Evolutionary conservation across 37 sponge, comb jelly and placozoan genomes (phyloP), one percentile per base, ranked within the genome.

Genomic region (Geodia barretti): DNA sequence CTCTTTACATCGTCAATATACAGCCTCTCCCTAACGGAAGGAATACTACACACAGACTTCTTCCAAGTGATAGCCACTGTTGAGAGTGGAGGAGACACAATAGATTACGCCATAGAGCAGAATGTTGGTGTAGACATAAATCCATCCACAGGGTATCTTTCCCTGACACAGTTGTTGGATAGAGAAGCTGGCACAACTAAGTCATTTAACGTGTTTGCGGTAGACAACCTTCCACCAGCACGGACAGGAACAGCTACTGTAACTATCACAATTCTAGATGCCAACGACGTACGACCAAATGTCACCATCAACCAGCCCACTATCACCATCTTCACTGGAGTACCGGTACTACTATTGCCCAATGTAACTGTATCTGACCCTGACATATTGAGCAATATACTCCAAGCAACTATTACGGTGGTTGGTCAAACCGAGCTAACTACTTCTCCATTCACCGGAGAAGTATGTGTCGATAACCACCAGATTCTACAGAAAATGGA

Each of bases 181-280:
- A 34, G 69, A 39, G 93, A 92, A 40, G 40, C 9, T 20, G 75
- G 60, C 14, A n/a, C 76, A 1, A 8, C 47, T 3, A 23, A 82
- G 17, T 26, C 35, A 0, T 81, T 92, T 64, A 74, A 82, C 3
- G 93, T 92, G 73, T 88, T 69, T 77, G 93, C 93, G 24, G 41
- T 85, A 32, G 94, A 89, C 70, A 72, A 47, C n/a, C 79, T 83
- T 58, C 87, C 87, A 21, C 87, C 90, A 30, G 81, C 91, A 28
- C 70, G 90, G 1, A 89, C 87, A 21, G 94, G 83, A 28, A 93
- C 91, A 65, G 75, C 94, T 36, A 77, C 77, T 33, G 85, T 93
- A 2, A 70, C 25, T 26, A 89, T 93, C 36, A 76, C 76, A 47
- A 75, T 93, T 65, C 62, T 82, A 47, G 83, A 89, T 39, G 24